phyloP scores from a whole-genome alignment of 2,113 vertebrate genomes.

The Herpetotheres cachinnans region DNA sequence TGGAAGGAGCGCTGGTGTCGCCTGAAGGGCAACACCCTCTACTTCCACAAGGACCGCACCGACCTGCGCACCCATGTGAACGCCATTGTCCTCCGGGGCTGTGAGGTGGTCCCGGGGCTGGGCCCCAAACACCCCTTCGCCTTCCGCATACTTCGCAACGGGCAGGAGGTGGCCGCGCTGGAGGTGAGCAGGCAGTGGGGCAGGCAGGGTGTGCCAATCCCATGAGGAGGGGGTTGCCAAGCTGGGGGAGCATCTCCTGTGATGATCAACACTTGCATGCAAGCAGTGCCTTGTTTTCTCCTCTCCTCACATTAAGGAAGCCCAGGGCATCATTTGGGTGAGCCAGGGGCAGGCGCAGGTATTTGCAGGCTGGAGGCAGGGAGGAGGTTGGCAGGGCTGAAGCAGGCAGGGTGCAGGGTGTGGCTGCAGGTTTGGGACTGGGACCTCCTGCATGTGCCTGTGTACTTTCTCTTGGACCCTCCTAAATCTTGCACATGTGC shows the following conservation, averaged over 20 bases:
- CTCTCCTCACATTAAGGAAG: background rate
- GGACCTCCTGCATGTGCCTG: background rate
- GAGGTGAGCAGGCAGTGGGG: slow-evolving; percentile 77
- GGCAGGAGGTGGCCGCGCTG: slow-evolving; percentile 82
- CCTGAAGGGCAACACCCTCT: slow-evolving; percentile 82
- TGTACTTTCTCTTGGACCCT: background rate
- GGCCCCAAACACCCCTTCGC: slow-evolving; percentile 94
- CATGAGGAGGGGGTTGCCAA: accelerated
- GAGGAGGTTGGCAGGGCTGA: background rate
- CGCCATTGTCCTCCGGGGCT: slow-evolving; percentile 81
- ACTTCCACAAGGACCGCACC: slow-evolving; percentile 85
- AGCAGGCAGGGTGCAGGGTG: background rate
- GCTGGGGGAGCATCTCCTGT: background rate
- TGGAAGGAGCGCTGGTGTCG: slow-evolving; percentile 96
- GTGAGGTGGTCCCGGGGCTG: slow-evolving; percentile 87
- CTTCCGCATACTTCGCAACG: slow-evolving; percentile 87
- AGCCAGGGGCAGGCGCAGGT: accelerated
- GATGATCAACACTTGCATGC: accelerated
- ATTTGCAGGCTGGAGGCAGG: background rate
- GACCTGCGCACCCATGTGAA: slow-evolving; percentile 82
- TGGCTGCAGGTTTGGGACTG: background rate
- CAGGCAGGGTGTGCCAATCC: accelerated
- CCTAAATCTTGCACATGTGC: background rate
- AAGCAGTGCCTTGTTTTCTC: background rate
- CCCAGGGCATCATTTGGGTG: background rate